Percentiles rank a stretch among this genome's conserved stretches.
Evolutionary conservation across 2,797 vertebrate genomes (phyloP).

Genomic region (Clarias pachynema): DNA sequence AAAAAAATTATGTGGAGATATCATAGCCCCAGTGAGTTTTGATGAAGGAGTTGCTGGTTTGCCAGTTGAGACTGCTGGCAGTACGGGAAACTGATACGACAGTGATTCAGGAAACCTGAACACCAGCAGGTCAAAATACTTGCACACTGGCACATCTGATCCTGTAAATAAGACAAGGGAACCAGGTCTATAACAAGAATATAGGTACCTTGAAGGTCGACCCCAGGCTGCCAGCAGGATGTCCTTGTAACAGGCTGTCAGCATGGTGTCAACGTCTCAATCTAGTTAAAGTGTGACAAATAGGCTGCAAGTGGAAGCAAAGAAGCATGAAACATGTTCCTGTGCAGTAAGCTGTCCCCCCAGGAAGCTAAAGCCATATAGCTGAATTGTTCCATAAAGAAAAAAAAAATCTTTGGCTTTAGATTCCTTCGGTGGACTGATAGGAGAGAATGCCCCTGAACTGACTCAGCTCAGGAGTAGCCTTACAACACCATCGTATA

Average conservation of each 20-base stretch:
- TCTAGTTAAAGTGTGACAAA: conserved; percentile 6
- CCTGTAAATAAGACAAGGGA: too few relatives aligned
- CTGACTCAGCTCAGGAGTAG: not conserved
- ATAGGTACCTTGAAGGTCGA: not conserved
- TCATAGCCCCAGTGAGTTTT: not conserved
- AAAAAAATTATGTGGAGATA: not conserved
- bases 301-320: not conserved
- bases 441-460: not conserved
- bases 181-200: not conserved
- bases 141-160: not conserved
- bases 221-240: not conserved
- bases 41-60: not conserved
- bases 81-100: not conserved
- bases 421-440: not conserved
- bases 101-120: not conserved
- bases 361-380: not conserved
- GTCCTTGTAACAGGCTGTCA: not conserved
- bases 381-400: not conserved
- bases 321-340: not conserved
- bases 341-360: not conserved
- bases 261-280: not conserved
- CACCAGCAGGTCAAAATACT: not conserved
- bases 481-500: not conserved
- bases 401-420: not conserved
- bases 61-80: not conserved